Conservation (phyloP, 2,113 vertebrate genomes). For the Procavia capensis region DNA sequence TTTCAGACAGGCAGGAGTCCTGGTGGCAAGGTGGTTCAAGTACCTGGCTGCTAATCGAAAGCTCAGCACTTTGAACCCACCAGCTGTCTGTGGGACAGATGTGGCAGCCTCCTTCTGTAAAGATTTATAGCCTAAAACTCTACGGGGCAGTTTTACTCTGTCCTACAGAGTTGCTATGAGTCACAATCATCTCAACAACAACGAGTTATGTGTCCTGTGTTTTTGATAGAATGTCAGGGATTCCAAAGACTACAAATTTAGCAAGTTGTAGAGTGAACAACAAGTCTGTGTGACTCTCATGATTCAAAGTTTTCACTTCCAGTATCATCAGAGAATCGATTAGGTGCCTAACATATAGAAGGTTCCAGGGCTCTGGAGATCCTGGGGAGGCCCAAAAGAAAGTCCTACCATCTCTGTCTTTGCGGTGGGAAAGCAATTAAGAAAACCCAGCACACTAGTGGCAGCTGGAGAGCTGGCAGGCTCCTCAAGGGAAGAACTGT, state of each 20-base stretch:
- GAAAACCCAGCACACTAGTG: constrained; percentile 40
- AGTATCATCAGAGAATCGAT: neutral
- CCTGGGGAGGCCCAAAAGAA: neutral
- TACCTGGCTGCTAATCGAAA: too few relatives aligned
- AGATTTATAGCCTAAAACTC: too few relatives aligned
- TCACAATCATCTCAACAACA: too few relatives aligned
- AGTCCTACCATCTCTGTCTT: neutral
- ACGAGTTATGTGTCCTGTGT: neutral
- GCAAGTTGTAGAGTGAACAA: neutral
- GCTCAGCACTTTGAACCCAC: too few relatives aligned
- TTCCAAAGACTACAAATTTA: neutral
- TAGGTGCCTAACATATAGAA: neutral
- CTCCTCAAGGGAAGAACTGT: constrained; percentile 40
- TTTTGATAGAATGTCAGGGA: neutral
- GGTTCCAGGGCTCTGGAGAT: neutral
- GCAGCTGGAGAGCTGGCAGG: constrained; percentile 54
- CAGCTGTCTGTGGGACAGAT: too few relatives aligned
- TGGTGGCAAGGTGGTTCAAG: too few relatives aligned
- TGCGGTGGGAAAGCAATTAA: constrained; percentile 44
- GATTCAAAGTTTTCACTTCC: neutral
- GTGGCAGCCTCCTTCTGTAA: too few relatives aligned
- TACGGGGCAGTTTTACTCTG: too few relatives aligned
- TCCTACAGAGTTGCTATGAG: too few relatives aligned
- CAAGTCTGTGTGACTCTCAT: neutral
- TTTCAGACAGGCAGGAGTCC: too few relatives aligned